Conservation (phyloP, 1,140 invertebrate species). For the Euwallacea fornicatus region DNA sequence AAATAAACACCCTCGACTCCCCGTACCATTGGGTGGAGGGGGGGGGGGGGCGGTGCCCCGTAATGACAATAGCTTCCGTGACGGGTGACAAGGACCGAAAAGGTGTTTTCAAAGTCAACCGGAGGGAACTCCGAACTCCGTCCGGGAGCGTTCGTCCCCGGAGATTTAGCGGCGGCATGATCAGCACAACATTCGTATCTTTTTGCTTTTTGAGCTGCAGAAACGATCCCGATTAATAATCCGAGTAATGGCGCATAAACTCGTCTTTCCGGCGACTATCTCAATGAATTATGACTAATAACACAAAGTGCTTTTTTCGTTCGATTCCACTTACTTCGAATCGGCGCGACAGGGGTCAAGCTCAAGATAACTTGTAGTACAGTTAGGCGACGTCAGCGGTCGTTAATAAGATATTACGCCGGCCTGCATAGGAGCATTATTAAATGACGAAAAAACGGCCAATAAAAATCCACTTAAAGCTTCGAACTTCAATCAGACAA, state of each 20-base stretch:
- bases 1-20: too few species aligned
- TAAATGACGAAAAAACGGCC: background rate
- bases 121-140: too few species aligned
- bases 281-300: constrained; percentile 8
- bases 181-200: too few species aligned
- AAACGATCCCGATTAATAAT: constrained; percentile 4
- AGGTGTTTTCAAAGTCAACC: too few species aligned
- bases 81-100: too few species aligned
- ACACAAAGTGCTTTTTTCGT: constrained; percentile 4
- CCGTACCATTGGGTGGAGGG: too few species aligned
- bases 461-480: background rate
- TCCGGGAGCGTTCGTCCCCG: too few species aligned
- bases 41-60: too few species aligned
- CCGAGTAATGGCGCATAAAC: constrained; percentile 9
- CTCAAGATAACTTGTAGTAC: background rate
- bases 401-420: background rate
- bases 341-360: constrained; percentile 4
- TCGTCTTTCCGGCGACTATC: constrained; percentile 2
- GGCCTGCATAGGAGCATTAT: background rate
- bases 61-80: too few species aligned
- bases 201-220: background rate
- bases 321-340: background rate
- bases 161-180: too few species aligned
- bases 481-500: constrained; percentile 2
- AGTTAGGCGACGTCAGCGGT: background rate